Evolutionary conservation across 2,113 vertebrate genomes (phyloP), one percentile per base, ranked within the genome.

Genomic region (Malurus cyaneus): DNA sequence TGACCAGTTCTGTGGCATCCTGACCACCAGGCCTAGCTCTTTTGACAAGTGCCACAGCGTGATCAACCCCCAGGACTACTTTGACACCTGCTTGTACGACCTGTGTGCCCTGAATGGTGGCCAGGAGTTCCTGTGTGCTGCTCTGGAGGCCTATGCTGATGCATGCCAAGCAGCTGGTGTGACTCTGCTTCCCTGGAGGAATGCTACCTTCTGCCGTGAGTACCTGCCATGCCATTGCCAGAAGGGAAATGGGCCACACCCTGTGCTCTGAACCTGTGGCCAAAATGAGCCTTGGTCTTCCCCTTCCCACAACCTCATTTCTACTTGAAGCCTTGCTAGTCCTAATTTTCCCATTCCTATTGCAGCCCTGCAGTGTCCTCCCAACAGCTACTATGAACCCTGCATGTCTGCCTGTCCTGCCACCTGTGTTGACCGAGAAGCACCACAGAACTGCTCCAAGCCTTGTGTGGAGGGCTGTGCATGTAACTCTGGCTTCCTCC

Each of bases 191-290:
- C 54, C 62, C 49, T 99, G 98, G 98, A 98, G 98, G 87, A 98
- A 98, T 71, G 91, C 96, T 46, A 97, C 46, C 50, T 91, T 97
- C 83, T 99, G 98, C 80, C 61, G 98, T 99, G 98, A 46, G 98
- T 88, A 88, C 54, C 70, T 19, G 14, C 34, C 56, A 69, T 52
- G 81, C 64, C 17, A 3, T 34, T 46, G 53, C 49, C 57, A 19
- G 42, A 21, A 32, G 32, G 62, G 23, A 46, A 36, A 12, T 1
- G 19, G 29, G 53, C 12, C 12, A 1, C 57, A 21, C 6, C 21
- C 32, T 4, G 3, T 18, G 47, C 31, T 16, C 47, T 24, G 8
- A n/a, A 6, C 9, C 31, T 53, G 19, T 54, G 71, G 39, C 62
- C 66, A 60, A 50, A 56, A 32, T 13, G 4, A 14, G 29, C 19